phyloP scores from a whole-genome alignment of 1,140 invertebrate genomes.

The Listronotus bonariensis region DNA sequence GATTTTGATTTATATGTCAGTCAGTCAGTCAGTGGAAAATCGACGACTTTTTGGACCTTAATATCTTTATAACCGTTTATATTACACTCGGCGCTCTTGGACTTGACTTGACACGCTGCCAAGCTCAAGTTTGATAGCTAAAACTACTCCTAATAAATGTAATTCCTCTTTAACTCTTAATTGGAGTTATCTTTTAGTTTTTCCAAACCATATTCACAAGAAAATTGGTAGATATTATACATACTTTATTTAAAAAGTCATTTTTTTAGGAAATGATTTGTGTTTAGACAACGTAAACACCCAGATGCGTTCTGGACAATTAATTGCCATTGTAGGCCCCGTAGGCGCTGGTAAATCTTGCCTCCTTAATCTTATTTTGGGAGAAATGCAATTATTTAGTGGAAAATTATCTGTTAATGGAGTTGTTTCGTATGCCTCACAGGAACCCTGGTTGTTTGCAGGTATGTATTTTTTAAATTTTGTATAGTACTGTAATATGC shows the following conservation, averaged over 20 bases:
- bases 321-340: slow-evolving; percentile 71
- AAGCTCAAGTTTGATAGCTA: no score
- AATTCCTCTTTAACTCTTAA: neutral
- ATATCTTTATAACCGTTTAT: no score
- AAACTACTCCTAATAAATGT: neutral
- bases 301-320: slow-evolving; percentile 61
- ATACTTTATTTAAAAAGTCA: neutral
- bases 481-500: no score
- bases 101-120: no score
- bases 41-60: no score
- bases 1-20: no score
- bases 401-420: slow-evolving; percentile 53
- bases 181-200: no score
- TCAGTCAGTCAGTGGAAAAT: no score
- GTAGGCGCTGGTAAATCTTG: slow-evolving; percentile 79
- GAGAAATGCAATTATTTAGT: slow-evolving; percentile 70
- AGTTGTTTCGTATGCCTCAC: slow-evolving; percentile 63
- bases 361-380: slow-evolving; percentile 76
- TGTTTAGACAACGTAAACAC: slow-evolving; percentile 67
- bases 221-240: no score
- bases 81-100: no score
- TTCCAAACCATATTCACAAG: no score
- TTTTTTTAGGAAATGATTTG: slow-evolving; percentile 56
- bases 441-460: slow-evolving; percentile 66
- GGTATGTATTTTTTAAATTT: slow-evolving; percentile 54